phyloP scores from a whole-genome alignment of 1,140 invertebrate genomes.

The Drosophila biarmipes region DNA sequence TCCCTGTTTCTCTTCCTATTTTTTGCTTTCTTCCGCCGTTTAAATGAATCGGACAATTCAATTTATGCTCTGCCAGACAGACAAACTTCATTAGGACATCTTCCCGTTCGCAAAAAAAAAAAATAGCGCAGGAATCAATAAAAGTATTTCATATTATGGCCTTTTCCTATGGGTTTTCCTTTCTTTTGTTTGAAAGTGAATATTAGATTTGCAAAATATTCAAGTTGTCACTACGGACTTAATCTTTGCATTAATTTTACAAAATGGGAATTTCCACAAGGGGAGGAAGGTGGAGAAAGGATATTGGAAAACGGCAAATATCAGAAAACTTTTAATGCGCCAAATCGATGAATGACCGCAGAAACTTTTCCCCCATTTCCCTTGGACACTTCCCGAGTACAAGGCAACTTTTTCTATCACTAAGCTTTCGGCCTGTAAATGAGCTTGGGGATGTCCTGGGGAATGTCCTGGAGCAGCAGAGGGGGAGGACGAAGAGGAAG shows the following conservation, averaged over 20 bases:
- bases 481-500: background rate
- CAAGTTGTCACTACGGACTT: conserved; percentile 1
- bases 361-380: conserved; percentile 44
- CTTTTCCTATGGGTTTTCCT: background rate
- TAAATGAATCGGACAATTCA: conserved; percentile 81
- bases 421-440: conserved; percentile 64
- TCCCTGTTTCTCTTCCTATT: conserved; percentile 6
- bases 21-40: conserved; percentile 59
- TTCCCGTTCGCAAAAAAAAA: too few relatives aligned
- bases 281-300: conserved; percentile 2
- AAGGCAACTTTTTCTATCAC: conserved; percentile 63
- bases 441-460: conserved; percentile 57
- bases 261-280: conserved; percentile 2
- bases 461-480: background rate
- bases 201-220: conserved; percentile 8
- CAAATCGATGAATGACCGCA: conserved; percentile 80
- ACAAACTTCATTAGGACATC: conserved; percentile 70
- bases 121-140: conserved; percentile 33
- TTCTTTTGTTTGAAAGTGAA: background rate
- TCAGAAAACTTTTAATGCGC: conserved; percentile 78
- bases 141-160: conserved; percentile 19
- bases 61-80: conserved; percentile 67
- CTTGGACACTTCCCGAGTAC: conserved; percentile 71
- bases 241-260: conserved; percentile 7
- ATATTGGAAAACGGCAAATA: conserved; percentile 69